Evolutionary conservation across 2,888 invertebrate species (phyloP), one percentile per base, ranked within the genome.

Genomic region (Yponomeuta cagnagella): DNA sequence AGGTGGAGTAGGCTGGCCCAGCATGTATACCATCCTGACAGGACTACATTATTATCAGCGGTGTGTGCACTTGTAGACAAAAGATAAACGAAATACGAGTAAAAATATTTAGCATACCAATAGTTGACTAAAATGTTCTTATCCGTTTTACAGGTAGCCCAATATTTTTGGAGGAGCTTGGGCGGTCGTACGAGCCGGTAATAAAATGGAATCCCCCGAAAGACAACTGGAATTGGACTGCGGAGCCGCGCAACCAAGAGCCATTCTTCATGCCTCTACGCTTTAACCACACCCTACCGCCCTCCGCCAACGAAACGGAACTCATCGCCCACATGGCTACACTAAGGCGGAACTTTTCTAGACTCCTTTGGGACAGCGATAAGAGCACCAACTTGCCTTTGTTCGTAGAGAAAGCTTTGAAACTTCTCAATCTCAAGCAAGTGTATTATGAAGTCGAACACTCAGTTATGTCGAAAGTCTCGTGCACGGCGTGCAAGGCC

Each of bases 401-500:
- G 2, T 96, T 97, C 77, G 95, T 97, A 12, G 96, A 97, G 78
- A 96, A 96, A 85, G 97, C 97, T 1, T 86, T 97, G 72, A 96
- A 96, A 81, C 87, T 97, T 70, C 91, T 97, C 63, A 97, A 97
- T 85, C 88, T 98, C 70, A 96, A 96, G 82, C 97, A 97, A 92
- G 97, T 97, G 66, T 92, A 92, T 74, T 94, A 93, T 77, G 98
- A 98, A 93, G 96, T 98, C 69, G 97, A 98, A 88, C 97, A 97
- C 77, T 97, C 97, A 68, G 95, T 97, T n/a, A 95, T 97, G 95
- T 97, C 97, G 0, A 96, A 95, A 85, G 97, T 98, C 1, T 97
- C 97, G 0, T 98, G 98, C 80, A 97, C 97, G 2, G 98, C 98
- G 10, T 98, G 98, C 80, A 96, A 96, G 88, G 96, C 96, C 71